These are phyloP conservation scores for Brienomyrus brachyistius DNA, from an alignment of 2,113 vertebrate genomes.

Conservation along the genomic window DNA sequence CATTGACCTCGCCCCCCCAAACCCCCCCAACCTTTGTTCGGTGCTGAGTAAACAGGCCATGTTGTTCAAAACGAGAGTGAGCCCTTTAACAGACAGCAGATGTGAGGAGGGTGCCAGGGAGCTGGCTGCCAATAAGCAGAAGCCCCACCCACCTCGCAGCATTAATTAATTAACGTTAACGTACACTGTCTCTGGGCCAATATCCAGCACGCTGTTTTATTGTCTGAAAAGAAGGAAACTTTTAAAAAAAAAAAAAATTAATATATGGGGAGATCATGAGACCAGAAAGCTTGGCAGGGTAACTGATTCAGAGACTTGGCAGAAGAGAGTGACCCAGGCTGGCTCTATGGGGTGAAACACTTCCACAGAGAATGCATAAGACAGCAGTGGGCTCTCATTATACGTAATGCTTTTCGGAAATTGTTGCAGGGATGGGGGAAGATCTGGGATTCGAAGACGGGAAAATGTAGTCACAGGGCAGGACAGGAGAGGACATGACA, in stretches of 20 bases:
- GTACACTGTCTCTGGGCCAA: neutral
- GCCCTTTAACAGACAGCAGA: neutral
- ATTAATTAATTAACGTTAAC: neutral
- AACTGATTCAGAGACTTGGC: neutral
- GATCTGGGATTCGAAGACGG: slow-evolving; percentile 11
- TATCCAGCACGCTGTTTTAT: neutral
- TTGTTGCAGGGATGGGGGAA: neutral
- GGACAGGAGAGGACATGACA: slow-evolving; percentile 38
- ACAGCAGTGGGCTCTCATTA: neutral
- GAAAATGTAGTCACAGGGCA: slow-evolving; percentile 34
- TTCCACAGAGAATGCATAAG: neutral
- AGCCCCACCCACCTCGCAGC: neutral
- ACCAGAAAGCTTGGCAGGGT: neutral
- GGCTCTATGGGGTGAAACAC: neutral
- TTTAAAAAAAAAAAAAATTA: too few relatives aligned
- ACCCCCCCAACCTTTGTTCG: slow-evolving; percentile 6
- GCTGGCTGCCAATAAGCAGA: neutral
- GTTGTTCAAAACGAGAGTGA: neutral
- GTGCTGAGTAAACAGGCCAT: slow-evolving; percentile 2
- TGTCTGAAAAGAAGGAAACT: neutral
- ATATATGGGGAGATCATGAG: neutral
- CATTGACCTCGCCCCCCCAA: neutral
- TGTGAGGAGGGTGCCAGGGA: neutral
- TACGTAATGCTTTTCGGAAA: slow-evolving; percentile 7
- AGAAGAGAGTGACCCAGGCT: neutral